A percentile compares a stretch with the other conserved stretches of the same genome.
Evolutionary conservation across 2,797 vertebrate genomes (phyloP).

Genomic region (Gobionotothen gibberifrons): DNA sequence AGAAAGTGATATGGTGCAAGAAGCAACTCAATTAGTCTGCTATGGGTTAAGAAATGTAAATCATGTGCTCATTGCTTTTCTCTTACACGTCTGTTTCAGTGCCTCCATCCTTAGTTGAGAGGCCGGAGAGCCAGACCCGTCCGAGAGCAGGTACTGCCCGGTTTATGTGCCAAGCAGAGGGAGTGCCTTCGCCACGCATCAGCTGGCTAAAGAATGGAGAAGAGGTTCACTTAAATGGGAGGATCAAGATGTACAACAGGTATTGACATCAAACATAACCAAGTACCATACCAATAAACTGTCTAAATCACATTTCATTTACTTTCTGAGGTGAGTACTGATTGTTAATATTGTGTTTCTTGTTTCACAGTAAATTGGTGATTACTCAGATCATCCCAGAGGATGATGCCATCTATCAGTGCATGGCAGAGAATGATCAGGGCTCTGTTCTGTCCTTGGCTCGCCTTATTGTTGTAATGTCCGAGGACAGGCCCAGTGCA

Average conservation of each 20-base stretch:
- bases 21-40: background rate
- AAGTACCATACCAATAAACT: background rate
- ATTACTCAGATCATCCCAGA: conserved; percentile 99
- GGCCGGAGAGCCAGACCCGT: conserved; percentile 95
- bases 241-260: conserved; percentile 99
- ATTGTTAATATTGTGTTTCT: conserved; percentile 9
- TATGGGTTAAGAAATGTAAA: background rate
- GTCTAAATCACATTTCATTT: background rate
- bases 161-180: conserved; percentile 95
- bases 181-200: conserved; percentile 90
- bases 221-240: conserved; percentile 93
- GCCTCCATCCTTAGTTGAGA: conserved; percentile 93
- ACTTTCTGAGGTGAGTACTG: background rate
- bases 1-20: background rate
- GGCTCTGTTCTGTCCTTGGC: conserved; percentile 91
- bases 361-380: conserved; percentile 91
- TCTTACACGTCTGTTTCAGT: conserved; percentile 76
- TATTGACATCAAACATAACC: conserved; percentile 52
- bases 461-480: conserved; percentile 95
- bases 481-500: conserved; percentile 95
- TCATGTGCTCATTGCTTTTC: conserved; percentile 23
- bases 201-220: conserved; percentile 97
- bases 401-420: conserved; percentile 98
- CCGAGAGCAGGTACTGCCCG: conserved; percentile 96
- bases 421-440: conserved; percentile 92